These are phyloP conservation scores for Drosophila paranaensis DNA, from an alignment of 2,888 invertebrate genomes.

Conservation along the genomic window DNA sequence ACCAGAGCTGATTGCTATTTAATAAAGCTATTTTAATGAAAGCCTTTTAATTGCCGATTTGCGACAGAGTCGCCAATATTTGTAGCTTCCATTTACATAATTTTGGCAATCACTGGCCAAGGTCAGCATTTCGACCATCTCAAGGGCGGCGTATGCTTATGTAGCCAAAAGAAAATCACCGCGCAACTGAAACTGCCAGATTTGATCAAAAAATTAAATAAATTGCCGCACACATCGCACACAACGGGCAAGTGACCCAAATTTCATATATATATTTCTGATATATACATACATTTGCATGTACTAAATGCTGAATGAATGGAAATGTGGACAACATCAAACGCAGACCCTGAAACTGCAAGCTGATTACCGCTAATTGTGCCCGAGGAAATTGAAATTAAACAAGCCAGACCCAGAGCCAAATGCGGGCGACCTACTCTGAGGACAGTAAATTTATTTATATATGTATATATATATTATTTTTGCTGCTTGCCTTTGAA, in stretches of 20 bases:
- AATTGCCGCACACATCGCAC: constrained; percentile 68
- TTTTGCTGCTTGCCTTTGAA: constrained; percentile 27
- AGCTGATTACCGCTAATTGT: constrained; percentile 78
- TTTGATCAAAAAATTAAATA: constrained; percentile 72
- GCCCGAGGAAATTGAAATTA: constrained; percentile 64
- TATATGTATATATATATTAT: constrained; percentile 19
- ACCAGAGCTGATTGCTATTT: constrained; percentile 36
- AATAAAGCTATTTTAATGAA: constrained; percentile 32
- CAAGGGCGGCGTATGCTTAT: constrained; percentile 39
- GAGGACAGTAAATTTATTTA: constrained; percentile 25
- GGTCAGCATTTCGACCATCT: constrained; percentile 44
- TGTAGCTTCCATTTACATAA: constrained; percentile 35
- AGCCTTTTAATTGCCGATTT: constrained; percentile 18
- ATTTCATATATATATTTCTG: constrained; percentile 18
- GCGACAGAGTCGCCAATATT: constrained; percentile 1
- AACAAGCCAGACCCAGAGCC: constrained; percentile 29
- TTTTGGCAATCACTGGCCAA: constrained; percentile 55
- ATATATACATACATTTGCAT: neutral
- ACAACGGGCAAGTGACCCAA: constrained; percentile 59
- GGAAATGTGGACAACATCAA: constrained; percentile 35
- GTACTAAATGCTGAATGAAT: constrained; percentile 13
- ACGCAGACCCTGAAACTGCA: constrained; percentile 30
- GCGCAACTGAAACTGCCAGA: constrained; percentile 49
- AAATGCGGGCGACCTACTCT: constrained; percentile 3
- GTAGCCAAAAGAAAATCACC: constrained; percentile 6